Evolutionary conservation across 2,888 invertebrate species (phyloP).

Genomic region (Boloria euphrosyne): DNA sequence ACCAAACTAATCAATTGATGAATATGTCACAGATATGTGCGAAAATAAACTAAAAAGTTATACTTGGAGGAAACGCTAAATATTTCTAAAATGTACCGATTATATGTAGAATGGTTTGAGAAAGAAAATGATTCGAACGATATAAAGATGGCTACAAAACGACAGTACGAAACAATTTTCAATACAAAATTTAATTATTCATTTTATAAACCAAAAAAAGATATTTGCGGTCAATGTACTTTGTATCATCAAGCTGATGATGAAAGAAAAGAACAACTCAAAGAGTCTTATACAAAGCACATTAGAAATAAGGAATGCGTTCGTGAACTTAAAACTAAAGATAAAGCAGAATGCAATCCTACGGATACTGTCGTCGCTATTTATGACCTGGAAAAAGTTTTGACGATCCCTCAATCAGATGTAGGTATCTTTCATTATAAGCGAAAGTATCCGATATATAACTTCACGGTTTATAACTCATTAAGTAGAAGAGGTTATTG

Average conservation of each 20-base stretch:
- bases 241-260: neutral
- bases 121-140: conserved; percentile 23
- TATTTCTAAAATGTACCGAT: conserved; percentile 40
- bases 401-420: conserved; percentile 44
- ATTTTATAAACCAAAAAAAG: conserved; percentile 45
- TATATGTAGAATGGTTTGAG: conserved; percentile 33
- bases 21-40: neutral
- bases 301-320: conserved; percentile 40
- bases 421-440: conserved; percentile 44
- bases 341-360: conserved; percentile 34
- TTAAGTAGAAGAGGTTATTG: conserved; percentile 36
- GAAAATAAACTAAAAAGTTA: conserved; percentile 20
- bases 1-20: neutral
- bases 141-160: conserved; percentile 31
- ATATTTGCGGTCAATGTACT: neutral
- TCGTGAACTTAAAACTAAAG: conserved; percentile 42
- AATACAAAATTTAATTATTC: conserved; percentile 45
- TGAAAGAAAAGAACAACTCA: neutral
- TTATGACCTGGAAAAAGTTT: conserved; percentile 45
- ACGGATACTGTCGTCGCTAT: conserved; percentile 34
- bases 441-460: conserved; percentile 41
- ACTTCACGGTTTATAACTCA: conserved; percentile 43
- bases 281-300: conserved; percentile 29
- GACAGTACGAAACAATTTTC: conserved; percentile 41
- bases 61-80: conserved; percentile 37